Base-by-base conservation (phyloP, 2,797 vertebrate genomes). In the Antrozous pallidus region DNA sequence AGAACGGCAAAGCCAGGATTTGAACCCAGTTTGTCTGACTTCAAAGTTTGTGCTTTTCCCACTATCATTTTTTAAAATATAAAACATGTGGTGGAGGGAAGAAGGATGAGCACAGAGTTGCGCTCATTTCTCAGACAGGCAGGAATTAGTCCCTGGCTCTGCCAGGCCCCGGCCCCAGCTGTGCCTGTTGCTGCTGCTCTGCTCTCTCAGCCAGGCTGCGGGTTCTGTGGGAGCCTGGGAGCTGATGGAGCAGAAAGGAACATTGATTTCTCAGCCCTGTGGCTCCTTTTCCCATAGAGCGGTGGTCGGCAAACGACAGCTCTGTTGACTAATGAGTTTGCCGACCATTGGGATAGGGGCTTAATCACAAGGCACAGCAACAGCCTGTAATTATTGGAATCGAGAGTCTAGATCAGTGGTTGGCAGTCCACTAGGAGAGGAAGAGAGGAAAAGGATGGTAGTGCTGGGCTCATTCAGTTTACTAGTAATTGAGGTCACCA, bases 161-260 rank as follows among this genome's bases (percentile, higher is more conserved):
- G 93, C 69, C 80, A 24, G 6, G 40, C 36, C 2, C 63, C 63
- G 31, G 70, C 24, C 78, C 16, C 28, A 20, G 2, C 69, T n/a
- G 24, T 0, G 5, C 58, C 81, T 73, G 2, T 47, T 75, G 12
- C 85, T 88, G 42, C 56, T 91, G 10, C 26, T 65, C 26, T n/a
- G 2, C 61, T 38, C 4, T 26, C 24, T 33, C 74, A 61, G 28
- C 58, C 65, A 22, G 61, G 71, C 42, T 40, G 33, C 38, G 74
- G 75, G 65, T 77, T 73, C 81, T 95, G 36, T 81, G 94, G 78
- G 61, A 90, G 83, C 73, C 94, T 65, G 88, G 90, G 31, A 87
- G 58, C 63, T 70, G 91, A 28, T 82, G 86, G 71, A 94, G 91
- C 89, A 94, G 95, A 97, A 96, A 81, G 91, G 51, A 89, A 51